Percentiles rank a stretch among this genome's conserved stretches.
phyloP scores from a whole-genome alignment of 2,888 invertebrate species.

The Rhamphomyia laevipes region DNA sequence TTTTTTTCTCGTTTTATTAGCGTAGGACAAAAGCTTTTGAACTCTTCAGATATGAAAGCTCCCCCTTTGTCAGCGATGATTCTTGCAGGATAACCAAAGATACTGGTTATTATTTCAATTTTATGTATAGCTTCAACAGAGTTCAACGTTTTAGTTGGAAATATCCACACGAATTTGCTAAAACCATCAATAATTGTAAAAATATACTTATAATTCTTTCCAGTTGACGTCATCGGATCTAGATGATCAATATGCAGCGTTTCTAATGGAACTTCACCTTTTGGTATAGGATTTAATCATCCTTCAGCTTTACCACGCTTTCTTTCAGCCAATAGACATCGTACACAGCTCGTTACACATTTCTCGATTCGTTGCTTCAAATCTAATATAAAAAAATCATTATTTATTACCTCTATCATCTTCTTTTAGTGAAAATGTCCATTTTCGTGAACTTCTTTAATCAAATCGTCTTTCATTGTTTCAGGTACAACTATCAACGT shows the following conservation, averaged over 20 bases:
- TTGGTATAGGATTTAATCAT: constrained; percentile 23
- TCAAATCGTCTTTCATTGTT: constrained; percentile 11
- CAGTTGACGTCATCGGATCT: constrained; percentile 18
- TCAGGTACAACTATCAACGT: constrained; percentile 15
- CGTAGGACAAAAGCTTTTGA: constrained; percentile 21
- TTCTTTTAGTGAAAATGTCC: constrained; percentile 13
- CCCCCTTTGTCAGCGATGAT: constrained; percentile 25
- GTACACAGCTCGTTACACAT: constrained; percentile 8
- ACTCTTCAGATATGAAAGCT: constrained; percentile 26
- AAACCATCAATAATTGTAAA: constrained; percentile 24
- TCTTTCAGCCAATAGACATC: constrained; percentile 11
- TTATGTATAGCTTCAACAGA: constrained; percentile 21
- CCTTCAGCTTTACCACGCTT: constrained; percentile 28
- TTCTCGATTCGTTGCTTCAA: constrained; percentile 4
- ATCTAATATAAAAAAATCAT: constrained; percentile 5
- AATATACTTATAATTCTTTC: constrained; percentile 21
- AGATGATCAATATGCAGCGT: constrained; percentile 23
- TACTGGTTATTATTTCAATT: constrained; percentile 18
- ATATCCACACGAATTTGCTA: constrained; percentile 18
- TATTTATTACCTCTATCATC: constrained; percentile 9
- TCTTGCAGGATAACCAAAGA: constrained; percentile 24
- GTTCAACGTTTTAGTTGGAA: constrained; percentile 2
- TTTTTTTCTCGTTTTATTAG: neutral
- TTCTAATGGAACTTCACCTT: constrained; percentile 17
- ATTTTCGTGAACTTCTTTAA: constrained; percentile 12